Evolutionary conservation across 2,113 vertebrate genomes (phyloP).

Genomic region (Bubo blakistoni): DNA sequence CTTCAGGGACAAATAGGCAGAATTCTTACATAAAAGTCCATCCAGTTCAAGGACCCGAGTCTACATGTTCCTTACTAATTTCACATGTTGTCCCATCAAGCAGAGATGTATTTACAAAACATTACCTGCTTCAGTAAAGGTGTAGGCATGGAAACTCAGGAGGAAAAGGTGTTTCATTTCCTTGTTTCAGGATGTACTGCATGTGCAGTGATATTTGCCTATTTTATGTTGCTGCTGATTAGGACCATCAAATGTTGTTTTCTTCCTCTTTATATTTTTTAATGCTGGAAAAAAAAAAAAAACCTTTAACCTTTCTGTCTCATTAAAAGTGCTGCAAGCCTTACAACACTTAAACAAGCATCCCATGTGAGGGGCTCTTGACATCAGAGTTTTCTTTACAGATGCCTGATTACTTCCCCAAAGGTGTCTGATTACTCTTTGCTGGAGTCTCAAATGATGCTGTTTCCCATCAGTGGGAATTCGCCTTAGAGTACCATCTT

Average conservation of each 20-base stretch:
- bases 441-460: slow-evolving; percentile 27
- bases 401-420: slow-evolving; percentile 57
- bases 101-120: background rate
- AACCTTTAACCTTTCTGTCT: slow-evolving; percentile 48
- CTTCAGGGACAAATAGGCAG: background rate
- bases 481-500: slow-evolving; percentile 39
- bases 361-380: slow-evolving; percentile 44
- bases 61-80: background rate
- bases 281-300: background rate
- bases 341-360: slow-evolving; percentile 29
- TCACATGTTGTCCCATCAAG: background rate
- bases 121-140: background rate
- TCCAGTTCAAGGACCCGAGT: background rate
- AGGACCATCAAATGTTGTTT: slow-evolving; percentile 1
- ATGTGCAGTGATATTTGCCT: background rate
- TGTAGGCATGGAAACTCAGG: background rate
- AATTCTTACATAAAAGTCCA: background rate
- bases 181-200: background rate
- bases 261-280: slow-evolving; percentile 14
- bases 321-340: slow-evolving; percentile 6
- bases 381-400: slow-evolving; percentile 59
- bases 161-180: slow-evolving; percentile 51
- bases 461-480: slow-evolving; percentile 43
- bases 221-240: slow-evolving; percentile 11
- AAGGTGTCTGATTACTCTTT: slow-evolving; percentile 62